Base-by-base conservation (phyloP, 2,797 vertebrate genomes). In the Mallotus villosus region DNA sequence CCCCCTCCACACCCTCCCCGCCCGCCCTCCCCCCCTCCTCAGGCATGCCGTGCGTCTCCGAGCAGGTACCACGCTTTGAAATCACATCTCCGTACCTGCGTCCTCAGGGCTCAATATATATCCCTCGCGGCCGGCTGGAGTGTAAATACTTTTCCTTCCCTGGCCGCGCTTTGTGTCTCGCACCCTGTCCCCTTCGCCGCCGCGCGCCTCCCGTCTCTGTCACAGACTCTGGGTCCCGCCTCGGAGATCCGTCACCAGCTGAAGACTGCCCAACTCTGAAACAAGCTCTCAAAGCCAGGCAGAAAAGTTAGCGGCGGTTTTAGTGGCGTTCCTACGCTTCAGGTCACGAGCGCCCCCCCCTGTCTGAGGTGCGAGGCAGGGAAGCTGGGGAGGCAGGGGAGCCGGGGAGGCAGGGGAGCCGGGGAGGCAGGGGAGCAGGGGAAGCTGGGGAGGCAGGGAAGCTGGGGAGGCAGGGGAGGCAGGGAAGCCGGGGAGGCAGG, bases 21-120 rank as follows among this genome's bases (percentile, higher is more conserved):
- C 27, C 37, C 4, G 84, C 78, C 84, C 88, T 81, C 82, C 88
- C 85, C 88, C 85, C 86, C 87, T 87, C 88, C 85, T 86, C 80
- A 91, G 89, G 88, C 91, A 92, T 92, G 89, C 86, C 82, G 88
- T 89, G 91, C 90, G 90, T 92, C 88, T 91, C 91, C 88, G 91
- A 92, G 91, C 90, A 92, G 90, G 92, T 92, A 92, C 89, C 86
- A 84, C 86, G 88, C 89, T 90, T 92, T 91, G 90, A 93, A 91
- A 92, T 90, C 85, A 87, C 89, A 90, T 91, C 89, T 90, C 77
- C 65, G 67, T 83, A 71, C 85, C 85, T 91, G 85, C 89, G 88
- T 89, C 87, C 72, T 76, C 63, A 79, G 78, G 60, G 85, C 90
- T 92, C 92, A 91, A 92, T 90, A 91, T 41, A 41, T 92, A 92